Evolutionary conservation across 2,888 invertebrate species (phyloP).

Genomic region (Lepidonotus clava): DNA sequence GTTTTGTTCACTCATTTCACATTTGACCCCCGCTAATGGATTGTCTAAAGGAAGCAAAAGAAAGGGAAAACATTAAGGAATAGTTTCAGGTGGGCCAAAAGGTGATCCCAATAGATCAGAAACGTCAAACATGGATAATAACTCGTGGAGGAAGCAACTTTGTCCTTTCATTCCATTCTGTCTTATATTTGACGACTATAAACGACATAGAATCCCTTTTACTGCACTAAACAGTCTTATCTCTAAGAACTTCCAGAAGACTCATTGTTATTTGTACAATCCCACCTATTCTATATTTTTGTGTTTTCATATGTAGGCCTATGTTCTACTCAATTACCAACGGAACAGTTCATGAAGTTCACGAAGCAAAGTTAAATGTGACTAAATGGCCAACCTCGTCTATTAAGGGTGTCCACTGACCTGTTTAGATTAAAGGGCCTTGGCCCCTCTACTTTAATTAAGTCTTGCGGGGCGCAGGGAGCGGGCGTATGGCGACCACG

Average conservation of each 20-base stretch:
- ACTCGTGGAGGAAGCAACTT: not conserved
- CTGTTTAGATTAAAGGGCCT: not conserved
- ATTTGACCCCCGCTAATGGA: constrained; percentile 2
- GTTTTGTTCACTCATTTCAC: not conserved
- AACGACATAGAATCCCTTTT: not conserved
- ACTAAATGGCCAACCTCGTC: not conserved
- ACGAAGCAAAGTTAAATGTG: too few species aligned
- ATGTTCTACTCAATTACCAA: too few species aligned
- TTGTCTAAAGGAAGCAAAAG: constrained; percentile 6
- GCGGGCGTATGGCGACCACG: not conserved
- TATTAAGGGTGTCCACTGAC: not conserved
- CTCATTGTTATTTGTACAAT: too few species aligned
- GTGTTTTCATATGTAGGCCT: too few species aligned
- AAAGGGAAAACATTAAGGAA: not conserved
- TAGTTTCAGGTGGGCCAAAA: not conserved
- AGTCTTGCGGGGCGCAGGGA: not conserved
- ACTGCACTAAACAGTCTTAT: not conserved
- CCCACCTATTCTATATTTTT: too few species aligned
- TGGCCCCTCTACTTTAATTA: not conserved
- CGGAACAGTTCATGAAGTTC: too few species aligned
- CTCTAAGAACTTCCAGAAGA: too few species aligned
- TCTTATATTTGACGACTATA: too few species aligned
- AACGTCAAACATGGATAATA: not conserved
- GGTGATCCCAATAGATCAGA: not conserved
- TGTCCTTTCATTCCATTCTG: constrained; percentile 8